phyloP scores from a whole-genome alignment of 2,113 vertebrate species.

The Pipa parva region DNA sequence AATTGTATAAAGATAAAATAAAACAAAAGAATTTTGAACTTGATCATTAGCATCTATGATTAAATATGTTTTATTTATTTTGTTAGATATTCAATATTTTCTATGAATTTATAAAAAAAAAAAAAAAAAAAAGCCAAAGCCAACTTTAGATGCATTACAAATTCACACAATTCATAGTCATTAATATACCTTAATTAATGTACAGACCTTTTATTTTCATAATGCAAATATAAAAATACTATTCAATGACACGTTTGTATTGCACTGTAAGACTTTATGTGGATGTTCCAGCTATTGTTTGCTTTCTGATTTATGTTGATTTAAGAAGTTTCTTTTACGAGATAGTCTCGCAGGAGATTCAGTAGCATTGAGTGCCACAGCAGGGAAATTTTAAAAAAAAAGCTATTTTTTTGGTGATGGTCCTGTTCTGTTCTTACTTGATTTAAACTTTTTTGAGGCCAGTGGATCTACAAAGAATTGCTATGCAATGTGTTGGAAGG shows the following conservation, averaged over 20 bases:
- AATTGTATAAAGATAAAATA: constrained; percentile 54
- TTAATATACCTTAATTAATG: constrained; percentile 73
- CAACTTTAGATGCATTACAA: constrained; percentile 74
- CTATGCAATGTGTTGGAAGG: constrained; percentile 39
- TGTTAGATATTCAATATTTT: constrained; percentile 85
- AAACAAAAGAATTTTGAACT: constrained; percentile 64
- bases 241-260: constrained; percentile 79
- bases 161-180: constrained; percentile 68
- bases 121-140: constrained; percentile 79
- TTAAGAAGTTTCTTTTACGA: constrained; percentile 51
- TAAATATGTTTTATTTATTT: constrained; percentile 85
- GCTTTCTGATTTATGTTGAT: constrained; percentile 65
- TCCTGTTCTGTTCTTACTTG: not conserved
- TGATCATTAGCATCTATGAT: constrained; percentile 77
- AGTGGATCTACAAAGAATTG: constrained; percentile 32
- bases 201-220: constrained; percentile 81
- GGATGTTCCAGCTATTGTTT: constrained; percentile 67
- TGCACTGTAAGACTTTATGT: constrained; percentile 78
- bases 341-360: constrained; percentile 9
- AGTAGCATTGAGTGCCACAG: constrained; percentile 21
- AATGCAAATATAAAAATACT: constrained; percentile 72
- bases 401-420: constrained; percentile 27
- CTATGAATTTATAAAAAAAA: constrained; percentile 77
- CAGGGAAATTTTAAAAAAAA: constrained; percentile 2
- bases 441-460: constrained; percentile 14